A percentile compares a stretch with the other conserved stretches of the same genome.
Evolutionary conservation across 2,797 vertebrate genomes (phyloP).

Genomic region (Tauraco hartlaubi): DNA sequence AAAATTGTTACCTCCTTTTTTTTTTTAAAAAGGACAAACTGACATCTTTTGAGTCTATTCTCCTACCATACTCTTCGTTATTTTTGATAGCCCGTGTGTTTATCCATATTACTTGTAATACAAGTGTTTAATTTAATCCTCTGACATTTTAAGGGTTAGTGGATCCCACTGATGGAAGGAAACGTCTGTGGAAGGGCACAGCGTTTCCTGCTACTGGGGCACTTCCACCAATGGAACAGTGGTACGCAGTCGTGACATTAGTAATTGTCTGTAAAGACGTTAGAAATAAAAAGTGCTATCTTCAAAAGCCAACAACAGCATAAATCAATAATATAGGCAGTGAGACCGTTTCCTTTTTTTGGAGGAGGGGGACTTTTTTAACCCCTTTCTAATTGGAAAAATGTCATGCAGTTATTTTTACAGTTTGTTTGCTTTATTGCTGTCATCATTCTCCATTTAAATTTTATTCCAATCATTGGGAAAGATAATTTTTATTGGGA

Average conservation of each 20-base stretch:
- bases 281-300: constrained; percentile 26
- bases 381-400: neutral
- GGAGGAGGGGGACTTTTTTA: neutral
- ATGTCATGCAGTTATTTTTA: neutral
- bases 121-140: constrained; percentile 16
- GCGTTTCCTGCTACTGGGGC: constrained; percentile 49
- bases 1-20: neutral
- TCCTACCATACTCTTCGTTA: neutral
- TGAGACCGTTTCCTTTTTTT: neutral
- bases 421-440: neutral
- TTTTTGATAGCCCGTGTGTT: neutral
- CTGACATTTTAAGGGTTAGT: neutral
- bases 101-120: neutral
- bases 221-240: constrained; percentile 50
- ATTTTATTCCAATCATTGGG: neutral
- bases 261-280: constrained; percentile 8
- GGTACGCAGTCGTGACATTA: neutral
- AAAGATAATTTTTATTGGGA: neutral
- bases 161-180: constrained; percentile 35
- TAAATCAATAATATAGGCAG: constrained; percentile 36
- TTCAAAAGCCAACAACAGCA: constrained; percentile 10
- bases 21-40: neutral
- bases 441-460: neutral
- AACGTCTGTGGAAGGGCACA: constrained; percentile 51
- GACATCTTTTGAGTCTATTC: neutral